Percentiles rank a stretch among this genome's conserved stretches.
Evolutionary conservation across 2,888 invertebrate genomes (phyloP).

Genomic region (Lepeophtheirus nordmannii): DNA sequence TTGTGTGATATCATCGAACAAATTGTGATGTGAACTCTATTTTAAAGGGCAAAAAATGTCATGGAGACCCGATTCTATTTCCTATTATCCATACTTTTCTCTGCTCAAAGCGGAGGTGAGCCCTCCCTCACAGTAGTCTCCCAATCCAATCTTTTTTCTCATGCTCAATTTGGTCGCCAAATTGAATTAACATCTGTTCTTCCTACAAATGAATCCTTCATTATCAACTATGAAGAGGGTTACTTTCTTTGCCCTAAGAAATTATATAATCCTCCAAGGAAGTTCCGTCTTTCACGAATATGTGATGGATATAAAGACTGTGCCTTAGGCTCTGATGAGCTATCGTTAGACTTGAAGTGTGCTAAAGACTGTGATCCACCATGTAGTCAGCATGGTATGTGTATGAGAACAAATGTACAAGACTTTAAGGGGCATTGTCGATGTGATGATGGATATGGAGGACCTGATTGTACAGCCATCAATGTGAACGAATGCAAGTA

Average conservation of each 20-base stretch:
- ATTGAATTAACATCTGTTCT: slow-evolving; percentile 14
- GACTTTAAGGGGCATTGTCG: slow-evolving; percentile 4
- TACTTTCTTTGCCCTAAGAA: slow-evolving; percentile 20
- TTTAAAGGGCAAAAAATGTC: no score
- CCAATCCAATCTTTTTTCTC: neutral
- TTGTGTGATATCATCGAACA: no score
- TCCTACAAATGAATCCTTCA: slow-evolving; percentile 19
- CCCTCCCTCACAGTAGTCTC: neutral
- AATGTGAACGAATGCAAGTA: slow-evolving; percentile 22
- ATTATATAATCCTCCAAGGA: neutral
- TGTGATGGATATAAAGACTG: slow-evolving; percentile 22
- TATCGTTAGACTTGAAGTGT: slow-evolving; percentile 8
- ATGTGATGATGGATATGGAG: slow-evolving; percentile 20
- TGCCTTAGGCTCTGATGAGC: slow-evolving; percentile 19
- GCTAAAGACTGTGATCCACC: slow-evolving; percentile 6
- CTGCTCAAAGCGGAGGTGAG: no score
- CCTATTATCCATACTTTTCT: no score
- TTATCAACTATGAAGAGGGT: slow-evolving; percentile 21
- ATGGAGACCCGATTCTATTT: no score
- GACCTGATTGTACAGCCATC: neutral
- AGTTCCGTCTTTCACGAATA: slow-evolving; percentile 19
- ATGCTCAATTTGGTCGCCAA: slow-evolving; percentile 15
- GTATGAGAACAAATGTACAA: neutral
- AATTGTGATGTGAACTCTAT: no score
- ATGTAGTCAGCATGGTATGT: slow-evolving; percentile 9